These are phyloP conservation scores for Progne subis DNA, from an alignment of 2,113 vertebrate genomes.

Conservation along the genomic window DNA sequence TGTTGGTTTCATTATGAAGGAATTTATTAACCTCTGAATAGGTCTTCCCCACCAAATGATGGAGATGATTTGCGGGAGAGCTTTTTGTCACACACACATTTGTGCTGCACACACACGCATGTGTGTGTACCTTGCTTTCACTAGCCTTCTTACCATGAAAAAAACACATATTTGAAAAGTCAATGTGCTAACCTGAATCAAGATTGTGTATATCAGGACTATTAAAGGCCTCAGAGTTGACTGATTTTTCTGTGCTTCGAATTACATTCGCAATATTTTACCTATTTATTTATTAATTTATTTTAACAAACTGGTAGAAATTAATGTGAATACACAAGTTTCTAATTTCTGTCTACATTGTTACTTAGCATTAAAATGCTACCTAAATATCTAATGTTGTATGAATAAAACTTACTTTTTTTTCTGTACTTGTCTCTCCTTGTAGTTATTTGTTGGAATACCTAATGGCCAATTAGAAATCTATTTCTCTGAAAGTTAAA, in stretches of 20 bases:
- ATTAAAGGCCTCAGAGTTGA: neutral
- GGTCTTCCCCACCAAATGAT: neutral
- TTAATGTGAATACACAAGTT: neutral
- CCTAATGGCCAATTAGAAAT: constrained; percentile 37
- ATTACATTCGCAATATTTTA: neutral
- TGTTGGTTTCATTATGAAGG: neutral
- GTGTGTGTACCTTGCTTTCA: neutral
- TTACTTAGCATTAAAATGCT: neutral
- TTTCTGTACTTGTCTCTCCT: neutral
- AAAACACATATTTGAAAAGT: neutral
- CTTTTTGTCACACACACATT: neutral
- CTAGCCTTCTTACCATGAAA: neutral
- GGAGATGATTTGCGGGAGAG: neutral
- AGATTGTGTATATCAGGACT: neutral
- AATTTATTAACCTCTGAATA: neutral
- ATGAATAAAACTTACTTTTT: neutral
- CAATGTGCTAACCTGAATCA: neutral
- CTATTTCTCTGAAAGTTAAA: constrained; percentile 41
- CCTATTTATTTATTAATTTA: neutral
- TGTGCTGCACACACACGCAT: no score
- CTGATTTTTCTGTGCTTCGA: neutral
- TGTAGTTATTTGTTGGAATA: constrained; percentile 12
- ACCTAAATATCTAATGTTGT: neutral
- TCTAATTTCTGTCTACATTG: neutral
- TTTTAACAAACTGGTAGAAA: neutral